These are phyloP conservation scores for Theretra japonica DNA, from an alignment of 2,888 invertebrate genomes.

Conservation along the genomic window DNA sequence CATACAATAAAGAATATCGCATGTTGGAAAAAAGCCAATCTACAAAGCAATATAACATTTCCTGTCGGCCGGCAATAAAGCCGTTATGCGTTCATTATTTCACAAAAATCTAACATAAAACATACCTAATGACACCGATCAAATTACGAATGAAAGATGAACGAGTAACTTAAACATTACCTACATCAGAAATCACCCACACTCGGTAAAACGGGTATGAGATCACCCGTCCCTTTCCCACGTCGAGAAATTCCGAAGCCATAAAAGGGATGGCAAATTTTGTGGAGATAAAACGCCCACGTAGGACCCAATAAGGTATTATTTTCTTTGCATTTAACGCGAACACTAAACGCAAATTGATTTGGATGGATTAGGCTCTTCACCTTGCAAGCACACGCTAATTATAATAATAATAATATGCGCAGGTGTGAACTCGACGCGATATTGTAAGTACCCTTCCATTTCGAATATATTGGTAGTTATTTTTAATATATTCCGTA, in stretches of 20 bases:
- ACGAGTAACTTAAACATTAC: conserved; percentile 14
- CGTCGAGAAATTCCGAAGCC: conserved; percentile 37
- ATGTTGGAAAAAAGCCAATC: conserved; percentile 26
- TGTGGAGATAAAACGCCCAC: conserved; percentile 47
- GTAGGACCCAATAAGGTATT: conserved; percentile 44
- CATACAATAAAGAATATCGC: conserved; percentile 19
- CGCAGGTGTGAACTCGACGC: neutral
- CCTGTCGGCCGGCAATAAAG: conserved; percentile 22
- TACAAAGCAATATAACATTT: conserved; percentile 26
- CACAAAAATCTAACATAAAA: conserved; percentile 22
- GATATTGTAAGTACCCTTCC: neutral
- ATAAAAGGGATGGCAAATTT: conserved; percentile 41
- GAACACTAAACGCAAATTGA: conserved; percentile 58
- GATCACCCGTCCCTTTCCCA: conserved; percentile 37
- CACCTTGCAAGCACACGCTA: conserved; percentile 43
- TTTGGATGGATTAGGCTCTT: conserved; percentile 56
- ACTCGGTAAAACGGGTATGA: conserved; percentile 1
- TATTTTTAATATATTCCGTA: neutral
- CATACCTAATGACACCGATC: conserved; percentile 22
- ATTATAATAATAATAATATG: conserved; percentile 14
- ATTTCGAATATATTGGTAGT: neutral
- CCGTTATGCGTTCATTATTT: conserved; percentile 24
- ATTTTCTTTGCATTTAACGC: conserved; percentile 56
- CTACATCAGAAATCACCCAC: conserved; percentile 15
- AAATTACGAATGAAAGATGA: conserved; percentile 14